Evolutionary conservation across 2,797 vertebrate genomes (phyloP).

Genomic region (Prionace glauca): DNA sequence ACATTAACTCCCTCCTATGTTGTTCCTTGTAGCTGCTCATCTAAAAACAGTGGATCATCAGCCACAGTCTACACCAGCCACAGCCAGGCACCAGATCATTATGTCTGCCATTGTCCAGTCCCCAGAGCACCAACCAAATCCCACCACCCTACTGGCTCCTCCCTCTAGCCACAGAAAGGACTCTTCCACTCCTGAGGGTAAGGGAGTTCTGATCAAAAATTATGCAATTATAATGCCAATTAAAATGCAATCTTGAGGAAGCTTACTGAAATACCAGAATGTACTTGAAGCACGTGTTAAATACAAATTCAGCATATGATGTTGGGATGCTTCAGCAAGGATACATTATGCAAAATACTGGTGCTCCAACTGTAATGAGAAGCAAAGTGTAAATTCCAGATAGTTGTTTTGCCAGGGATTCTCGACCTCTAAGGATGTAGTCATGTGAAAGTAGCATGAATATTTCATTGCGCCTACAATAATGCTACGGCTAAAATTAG

Average conservation of each 20-base stretch:
- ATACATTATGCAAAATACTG: not conserved
- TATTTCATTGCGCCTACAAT: not conserved
- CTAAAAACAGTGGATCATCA: conserved; percentile 87
- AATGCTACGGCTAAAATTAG: not conserved
- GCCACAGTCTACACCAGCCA: conserved; percentile 80
- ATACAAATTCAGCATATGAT: not conserved
- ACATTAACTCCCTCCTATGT: not conserved
- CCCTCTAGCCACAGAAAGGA: conserved; percentile 88
- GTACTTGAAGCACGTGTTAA: not conserved
- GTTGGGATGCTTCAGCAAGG: not conserved
- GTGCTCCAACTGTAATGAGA: not conserved
- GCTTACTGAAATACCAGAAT: not conserved
- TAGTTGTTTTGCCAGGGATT: not conserved
- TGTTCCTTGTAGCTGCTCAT: conserved; percentile 72
- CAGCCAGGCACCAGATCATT: conserved; percentile 92
- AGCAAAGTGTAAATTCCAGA: not conserved
- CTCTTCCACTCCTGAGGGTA: conserved; percentile 86
- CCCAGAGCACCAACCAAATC: conserved; percentile 91
- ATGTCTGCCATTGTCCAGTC: conserved; percentile 97
- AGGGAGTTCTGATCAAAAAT: conserved; percentile 37
- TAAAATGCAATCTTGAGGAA: not conserved
- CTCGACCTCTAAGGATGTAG: not conserved
- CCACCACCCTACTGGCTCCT: conserved; percentile 85
- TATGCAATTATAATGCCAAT: not conserved
- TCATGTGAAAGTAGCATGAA: not conserved